Base-by-base conservation (phyloP, 2,888 invertebrate genomes). In the Aproaerema taeniolella region DNA sequence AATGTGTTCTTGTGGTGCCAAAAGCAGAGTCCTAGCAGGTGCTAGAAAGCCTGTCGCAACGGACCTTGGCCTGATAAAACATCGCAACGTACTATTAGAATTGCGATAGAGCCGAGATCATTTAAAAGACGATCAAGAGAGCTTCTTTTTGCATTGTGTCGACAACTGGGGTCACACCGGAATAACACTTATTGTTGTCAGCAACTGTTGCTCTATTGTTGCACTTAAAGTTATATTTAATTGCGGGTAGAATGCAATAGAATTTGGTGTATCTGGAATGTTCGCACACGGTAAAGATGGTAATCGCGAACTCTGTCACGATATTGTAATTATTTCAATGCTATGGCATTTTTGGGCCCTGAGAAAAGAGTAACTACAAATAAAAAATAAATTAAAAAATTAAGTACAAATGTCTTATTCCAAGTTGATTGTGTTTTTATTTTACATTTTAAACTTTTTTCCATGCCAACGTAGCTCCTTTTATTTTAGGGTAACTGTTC, bases 101-200 rank as follows among this genome's bases (percentile, higher is more conserved):
- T 74, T 75, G 73, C 78, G 69, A 67, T 74, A 72, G 62, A 64
- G 64, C 71, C 71, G 66, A 78, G 74, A 83, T 74, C 82, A 64
- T 78, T 83, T 83, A 83, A 83, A 83, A 82, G 77, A 78, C 82
- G 79, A 85, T 85, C 80, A 82, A 66, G 67, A 66, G 67, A 55
- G 52, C 75, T 76, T 72, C 75, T 82, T 73, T 30, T 65, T 57
- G 65, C 66, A 77, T 76, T 80, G 74, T 61, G 58, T 61, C 53
- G 58, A 78, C 71, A 79, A 82, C 61, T 56, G 65, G 60, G 62
- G 69, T 74, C 73, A 79, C 77, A 72, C 59, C 52, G 61, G 61
- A 65, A 63, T 61, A 61, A 48, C 44, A 51, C 55, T 69, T 63
- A 78, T 79, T 79, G 78, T 80, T 77, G 66, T 66, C 55, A 54